Percentiles rank a stretch among this genome's conserved stretches.
Conservation (phyloP, 2,888 invertebrate genomes). For the Actias luna region DNA sequence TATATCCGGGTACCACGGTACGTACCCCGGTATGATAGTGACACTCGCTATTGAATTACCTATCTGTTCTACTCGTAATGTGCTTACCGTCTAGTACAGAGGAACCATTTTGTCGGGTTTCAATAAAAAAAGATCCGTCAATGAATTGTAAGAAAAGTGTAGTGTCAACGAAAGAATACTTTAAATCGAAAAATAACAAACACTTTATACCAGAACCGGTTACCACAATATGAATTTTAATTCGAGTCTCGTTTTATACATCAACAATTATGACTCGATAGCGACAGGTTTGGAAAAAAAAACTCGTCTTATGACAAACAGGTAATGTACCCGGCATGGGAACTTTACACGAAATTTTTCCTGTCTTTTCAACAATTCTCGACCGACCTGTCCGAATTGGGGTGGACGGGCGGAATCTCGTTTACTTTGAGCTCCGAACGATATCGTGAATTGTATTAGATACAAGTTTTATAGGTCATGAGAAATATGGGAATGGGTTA, state of each 20-base stretch:
- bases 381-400: conserved; percentile 49
- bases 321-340: conserved; percentile 42
- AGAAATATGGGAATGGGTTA: conserved; percentile 31
- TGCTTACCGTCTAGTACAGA: no score
- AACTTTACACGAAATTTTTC: conserved; percentile 43
- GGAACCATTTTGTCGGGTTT: no score
- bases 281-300: conserved; percentile 58
- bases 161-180: background rate
- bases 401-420: conserved; percentile 36
- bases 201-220: conserved; percentile 32
- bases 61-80: no score
- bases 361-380: conserved; percentile 36
- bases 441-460: conserved; percentile 35
- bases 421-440: conserved; percentile 46
- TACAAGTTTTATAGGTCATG: conserved; percentile 33
- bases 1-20: no score
- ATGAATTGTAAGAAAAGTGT: background rate
- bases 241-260: background rate
- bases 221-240: conserved; percentile 18
- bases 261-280: conserved; percentile 34
- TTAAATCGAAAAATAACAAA: background rate
- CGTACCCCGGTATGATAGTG: no score
- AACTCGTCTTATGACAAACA: conserved; percentile 15
- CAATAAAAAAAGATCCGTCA: no score
- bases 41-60: no score